A percentile compares a stretch with the other conserved stretches of the same genome.
phyloP scores from a whole-genome alignment of 2,113 vertebrate genomes.

The Macaca mulatta region DNA sequence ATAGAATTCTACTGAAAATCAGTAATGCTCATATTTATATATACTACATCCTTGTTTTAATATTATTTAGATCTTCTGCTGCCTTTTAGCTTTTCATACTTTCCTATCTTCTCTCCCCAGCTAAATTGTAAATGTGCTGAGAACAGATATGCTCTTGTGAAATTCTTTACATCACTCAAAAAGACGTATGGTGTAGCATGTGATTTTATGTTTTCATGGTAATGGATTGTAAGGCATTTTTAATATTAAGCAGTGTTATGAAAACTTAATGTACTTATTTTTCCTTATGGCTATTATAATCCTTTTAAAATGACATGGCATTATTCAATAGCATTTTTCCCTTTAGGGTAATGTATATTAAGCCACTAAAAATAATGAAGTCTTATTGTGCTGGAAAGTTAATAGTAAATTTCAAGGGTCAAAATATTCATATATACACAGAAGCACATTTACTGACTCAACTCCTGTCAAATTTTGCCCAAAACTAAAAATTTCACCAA shows the following conservation, averaged over 20 bases:
- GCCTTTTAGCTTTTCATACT: background rate
- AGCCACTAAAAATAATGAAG: constrained; percentile 41
- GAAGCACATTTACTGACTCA: background rate
- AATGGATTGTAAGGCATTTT: constrained; percentile 50
- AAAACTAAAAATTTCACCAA: background rate
- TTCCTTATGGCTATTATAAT: constrained; percentile 49
- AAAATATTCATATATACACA: constrained; percentile 63
- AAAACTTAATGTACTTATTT: constrained; percentile 49
- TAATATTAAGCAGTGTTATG: constrained; percentile 51
- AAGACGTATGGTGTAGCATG: background rate
- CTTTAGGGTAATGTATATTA: constrained; percentile 25
- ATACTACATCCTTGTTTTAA: background rate
- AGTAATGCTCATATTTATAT: background rate
- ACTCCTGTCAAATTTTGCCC: background rate
- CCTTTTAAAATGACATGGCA: constrained; percentile 56
- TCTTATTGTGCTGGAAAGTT: constrained; percentile 41
- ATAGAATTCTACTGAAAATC: background rate
- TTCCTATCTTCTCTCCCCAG: background rate
- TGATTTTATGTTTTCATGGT: constrained; percentile 7
- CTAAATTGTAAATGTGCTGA: background rate
- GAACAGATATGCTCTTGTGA: background rate
- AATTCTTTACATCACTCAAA: background rate
- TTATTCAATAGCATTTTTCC: background rate
- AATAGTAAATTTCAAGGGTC: constrained; percentile 47
- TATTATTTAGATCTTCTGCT: background rate